A percentile compares a stretch with the other conserved stretches of the same genome.
These are phyloP conservation scores for Tholera decimalis DNA, from an alignment of 2,888 invertebrate genomes.

Conservation along the genomic window DNA sequence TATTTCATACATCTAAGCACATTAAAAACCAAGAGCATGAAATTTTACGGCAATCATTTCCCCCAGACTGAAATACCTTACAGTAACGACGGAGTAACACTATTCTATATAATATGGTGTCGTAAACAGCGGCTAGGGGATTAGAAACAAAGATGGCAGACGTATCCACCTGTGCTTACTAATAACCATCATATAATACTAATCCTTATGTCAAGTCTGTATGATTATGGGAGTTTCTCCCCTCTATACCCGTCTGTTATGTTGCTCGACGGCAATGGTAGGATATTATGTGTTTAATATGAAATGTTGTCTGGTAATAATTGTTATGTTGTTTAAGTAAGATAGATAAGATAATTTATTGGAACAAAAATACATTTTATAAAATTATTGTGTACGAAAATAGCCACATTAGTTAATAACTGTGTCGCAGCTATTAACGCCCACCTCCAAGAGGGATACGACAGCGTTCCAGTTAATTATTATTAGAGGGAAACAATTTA, in stretches of 20 bases:
- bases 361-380: too few relatives aligned
- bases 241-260: conserved; percentile 11
- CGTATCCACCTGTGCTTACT: conserved; percentile 47
- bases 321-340: conserved; percentile 6
- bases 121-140: conserved; percentile 37
- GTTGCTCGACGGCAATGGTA: conserved; percentile 9
- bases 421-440: too few relatives aligned
- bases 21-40: neutral
- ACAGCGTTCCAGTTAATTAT: too few relatives aligned
- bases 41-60: neutral
- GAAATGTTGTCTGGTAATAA: conserved; percentile 5
- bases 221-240: conserved; percentile 24
- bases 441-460: too few relatives aligned
- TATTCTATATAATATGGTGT: conserved; percentile 21
- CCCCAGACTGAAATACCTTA: neutral
- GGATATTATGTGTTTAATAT: conserved; percentile 16
- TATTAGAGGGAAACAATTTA: too few relatives aligned
- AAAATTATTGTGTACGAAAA: too few relatives aligned
- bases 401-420: too few relatives aligned
- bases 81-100: neutral
- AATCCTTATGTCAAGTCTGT: conserved; percentile 38
- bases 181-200: conserved; percentile 40
- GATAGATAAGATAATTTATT: too few relatives aligned
- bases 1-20: too few relatives aligned
- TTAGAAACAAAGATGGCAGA: conserved; percentile 32